Evolutionary conservation across 2,113 vertebrate species (phyloP).

Genomic region (Lates calcarifer): DNA sequence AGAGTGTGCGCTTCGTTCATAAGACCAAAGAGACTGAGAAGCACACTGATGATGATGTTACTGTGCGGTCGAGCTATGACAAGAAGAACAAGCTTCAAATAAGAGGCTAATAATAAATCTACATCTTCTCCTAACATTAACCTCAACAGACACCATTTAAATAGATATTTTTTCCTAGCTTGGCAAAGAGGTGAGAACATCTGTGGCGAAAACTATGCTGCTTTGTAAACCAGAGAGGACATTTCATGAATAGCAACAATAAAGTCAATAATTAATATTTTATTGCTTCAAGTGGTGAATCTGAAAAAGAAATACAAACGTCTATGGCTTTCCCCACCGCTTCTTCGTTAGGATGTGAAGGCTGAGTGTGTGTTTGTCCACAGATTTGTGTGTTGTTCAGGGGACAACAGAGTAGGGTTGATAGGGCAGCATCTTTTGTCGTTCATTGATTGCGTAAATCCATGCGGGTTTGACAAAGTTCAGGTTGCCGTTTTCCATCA

Average conservation of each 20-base stretch:
- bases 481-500: constrained; percentile 90
- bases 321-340: constrained; percentile 37
- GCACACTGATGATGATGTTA: constrained; percentile 1
- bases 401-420: constrained; percentile 91
- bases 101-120: constrained; percentile 11
- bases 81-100: constrained; percentile 8
- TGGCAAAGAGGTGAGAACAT: constrained; percentile 7
- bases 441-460: constrained; percentile 91
- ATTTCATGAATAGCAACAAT: constrained; percentile 27
- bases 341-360: background rate
- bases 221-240: background rate
- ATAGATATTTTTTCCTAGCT: background rate
- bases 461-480: constrained; percentile 91
- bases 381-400: constrained; percentile 29
- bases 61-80: constrained; percentile 7
- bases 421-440: constrained; percentile 89
- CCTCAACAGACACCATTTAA: background rate
- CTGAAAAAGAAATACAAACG: constrained; percentile 3
- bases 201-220: constrained; percentile 8
- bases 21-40: constrained; percentile 1
- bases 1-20: background rate
- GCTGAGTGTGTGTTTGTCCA: background rate
- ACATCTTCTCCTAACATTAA: constrained; percentile 32
- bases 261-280: constrained; percentile 26
- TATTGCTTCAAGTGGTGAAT: constrained; percentile 58